These are phyloP conservation scores for Lathronympha strigana DNA, from an alignment of 2,888 invertebrate species.

Conservation along the genomic window DNA sequence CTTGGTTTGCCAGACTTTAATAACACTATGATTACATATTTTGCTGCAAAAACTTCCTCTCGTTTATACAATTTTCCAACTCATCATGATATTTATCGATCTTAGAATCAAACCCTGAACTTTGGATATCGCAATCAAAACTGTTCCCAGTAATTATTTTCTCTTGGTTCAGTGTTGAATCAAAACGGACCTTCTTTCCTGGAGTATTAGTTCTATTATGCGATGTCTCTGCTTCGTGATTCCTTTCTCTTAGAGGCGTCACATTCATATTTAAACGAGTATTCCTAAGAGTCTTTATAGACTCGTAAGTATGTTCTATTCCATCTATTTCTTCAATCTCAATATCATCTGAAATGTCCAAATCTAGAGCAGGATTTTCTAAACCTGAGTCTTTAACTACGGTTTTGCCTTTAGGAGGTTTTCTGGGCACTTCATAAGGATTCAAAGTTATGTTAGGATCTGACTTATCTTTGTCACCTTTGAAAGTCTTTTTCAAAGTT, in stretches of 20 bases:
- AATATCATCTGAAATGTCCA: conserved; percentile 78
- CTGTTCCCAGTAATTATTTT: conserved; percentile 80
- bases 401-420: conserved; percentile 63
- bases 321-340: conserved; percentile 72
- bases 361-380: conserved; percentile 73
- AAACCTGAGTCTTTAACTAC: conserved; percentile 69
- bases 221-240: conserved; percentile 61
- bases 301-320: conserved; percentile 74
- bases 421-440: conserved; percentile 78
- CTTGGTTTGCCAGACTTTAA: too few relatives aligned
- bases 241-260: conserved; percentile 69
- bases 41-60: conserved; percentile 76
- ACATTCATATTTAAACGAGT: conserved; percentile 75
- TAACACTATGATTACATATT: conserved; percentile 62
- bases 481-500: conserved; percentile 75
- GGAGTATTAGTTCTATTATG: conserved; percentile 69
- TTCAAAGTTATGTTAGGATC: conserved; percentile 65
- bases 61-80: conserved; percentile 80
- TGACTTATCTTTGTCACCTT: conserved; percentile 73
- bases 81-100: conserved; percentile 81
- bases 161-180: conserved; percentile 77
- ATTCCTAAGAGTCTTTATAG: conserved; percentile 73
- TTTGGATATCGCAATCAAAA: conserved; percentile 73
- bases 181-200: conserved; percentile 78
- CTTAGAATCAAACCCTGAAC: conserved; percentile 76